Base-by-base conservation (phyloP, 2,797 vertebrate genomes). In the Falco columbarius region DNA sequence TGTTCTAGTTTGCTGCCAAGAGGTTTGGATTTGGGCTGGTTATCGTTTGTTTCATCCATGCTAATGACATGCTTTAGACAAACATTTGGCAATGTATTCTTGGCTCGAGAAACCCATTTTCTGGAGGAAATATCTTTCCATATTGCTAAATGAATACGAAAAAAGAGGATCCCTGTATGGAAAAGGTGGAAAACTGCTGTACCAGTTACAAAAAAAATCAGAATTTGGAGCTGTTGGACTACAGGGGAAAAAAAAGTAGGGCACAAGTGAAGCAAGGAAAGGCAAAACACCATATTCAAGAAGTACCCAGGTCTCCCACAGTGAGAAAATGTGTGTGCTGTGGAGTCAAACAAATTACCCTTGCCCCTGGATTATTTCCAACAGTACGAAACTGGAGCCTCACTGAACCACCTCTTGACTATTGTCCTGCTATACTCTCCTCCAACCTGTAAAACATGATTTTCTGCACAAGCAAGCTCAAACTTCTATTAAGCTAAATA, bases 1-100 rank as follows among this genome's bases (percentile, higher is more conserved):
- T 89, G 83, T 85, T 84, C 55, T 24, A 89, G 52, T 38, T 71
- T 40, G 54, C 66, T 94, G 90, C 76, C 96, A 94, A 71, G 75
- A 86, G 68, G 32, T 86, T 96, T 67, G n/a, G 38, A 88, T 83
- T 77, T 61, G 73, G 54, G 66, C 70, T 93, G 19, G 34, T 84
- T 84, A 66, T 61, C 3, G 0, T 86, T 86, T 91, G 56, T 85
- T 91, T 73, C 2, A 4, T 85, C 77, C 36, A 36, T 59, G 46
- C 52, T 82, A 92, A 89, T 27, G 66, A 91, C 58, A 89, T 38
- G n/a, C 67, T 94, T 93, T 63, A 89, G 66, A 76, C 51, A 67
- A 96, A 93, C 51, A 81, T 66, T 84, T 93, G 58, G 92, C 83
- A 90, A n/a, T 6, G 13, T 7, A 7, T 12, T 73, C 86, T 73